A percentile compares a stretch with the other conserved stretches of the same genome.
phyloP scores from a whole-genome alignment of 2,797 vertebrate genomes.

The Enteromius fasciolatus region DNA sequence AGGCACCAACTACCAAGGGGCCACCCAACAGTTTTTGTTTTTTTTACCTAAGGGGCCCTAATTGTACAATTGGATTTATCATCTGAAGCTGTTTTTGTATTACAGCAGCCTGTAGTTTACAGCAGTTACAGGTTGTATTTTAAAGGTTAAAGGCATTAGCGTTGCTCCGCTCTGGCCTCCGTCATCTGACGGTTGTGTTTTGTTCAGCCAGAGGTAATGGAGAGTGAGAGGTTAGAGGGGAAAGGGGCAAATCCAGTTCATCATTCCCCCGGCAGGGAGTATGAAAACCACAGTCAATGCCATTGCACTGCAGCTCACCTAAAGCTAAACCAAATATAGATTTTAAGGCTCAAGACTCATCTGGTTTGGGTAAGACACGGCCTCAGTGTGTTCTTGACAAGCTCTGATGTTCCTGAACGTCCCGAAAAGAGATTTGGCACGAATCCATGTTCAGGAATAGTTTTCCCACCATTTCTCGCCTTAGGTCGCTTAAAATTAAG shows the following conservation, averaged over 20 bases:
- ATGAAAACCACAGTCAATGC: conserved; percentile 31
- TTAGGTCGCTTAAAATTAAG: neutral
- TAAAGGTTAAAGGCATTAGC: conserved; percentile 40
- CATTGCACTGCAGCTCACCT: conserved; percentile 6
- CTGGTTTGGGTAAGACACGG: conserved; percentile 47
- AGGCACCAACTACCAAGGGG: neutral
- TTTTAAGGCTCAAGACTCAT: conserved; percentile 43
- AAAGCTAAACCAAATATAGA: conserved; percentile 41
- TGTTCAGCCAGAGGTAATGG: conserved; percentile 14
- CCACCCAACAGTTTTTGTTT: neutral
- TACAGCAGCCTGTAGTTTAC: conserved; percentile 22
- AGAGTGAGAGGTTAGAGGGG: conserved; percentile 37
- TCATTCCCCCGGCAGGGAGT: neutral
- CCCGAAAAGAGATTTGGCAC: conserved; percentile 7
- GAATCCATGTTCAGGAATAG: neutral
- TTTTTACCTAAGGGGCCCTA: neutral
- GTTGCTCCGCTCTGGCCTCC: neutral
- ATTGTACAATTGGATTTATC: conserved; percentile 1
- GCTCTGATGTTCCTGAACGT: conserved; percentile 10
- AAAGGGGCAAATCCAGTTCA: conserved; percentile 48
- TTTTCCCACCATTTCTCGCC: neutral
- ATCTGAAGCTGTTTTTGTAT: conserved; percentile 14
- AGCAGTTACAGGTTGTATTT: conserved; percentile 48
- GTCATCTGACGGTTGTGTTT: conserved; percentile 7
- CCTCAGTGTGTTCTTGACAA: conserved; percentile 5